Evolutionary conservation across 1,140 invertebrate genomes (phyloP).

Genomic region (Protaetia brevitarsis): DNA sequence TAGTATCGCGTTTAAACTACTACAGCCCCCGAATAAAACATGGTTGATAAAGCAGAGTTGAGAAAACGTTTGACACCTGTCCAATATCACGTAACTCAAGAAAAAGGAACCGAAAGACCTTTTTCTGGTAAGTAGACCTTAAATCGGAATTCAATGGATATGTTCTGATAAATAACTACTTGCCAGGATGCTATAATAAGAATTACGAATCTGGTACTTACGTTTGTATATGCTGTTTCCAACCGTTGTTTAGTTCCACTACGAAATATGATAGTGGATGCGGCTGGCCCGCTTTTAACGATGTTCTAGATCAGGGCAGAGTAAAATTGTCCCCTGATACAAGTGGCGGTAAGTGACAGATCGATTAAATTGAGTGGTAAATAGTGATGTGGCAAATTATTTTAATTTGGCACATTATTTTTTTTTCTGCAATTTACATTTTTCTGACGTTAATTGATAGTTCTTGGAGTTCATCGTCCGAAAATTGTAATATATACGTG

Average conservation of each 20-base stretch:
- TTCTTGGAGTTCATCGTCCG: no score
- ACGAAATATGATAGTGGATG: slow-evolving; percentile 94
- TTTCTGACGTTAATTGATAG: no score
- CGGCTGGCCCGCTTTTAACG: slow-evolving; percentile 97
- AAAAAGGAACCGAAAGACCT: slow-evolving; percentile 89
- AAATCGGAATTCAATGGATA: neutral
- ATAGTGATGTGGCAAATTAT: no score
- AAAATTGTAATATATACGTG: no score
- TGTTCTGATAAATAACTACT: neutral
- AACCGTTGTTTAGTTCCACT: slow-evolving; percentile 87
- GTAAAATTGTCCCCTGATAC: slow-evolving; percentile 85
- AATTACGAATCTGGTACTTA: slow-evolving; percentile 84
- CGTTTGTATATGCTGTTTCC: slow-evolving; percentile 87
- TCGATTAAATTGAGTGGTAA: neutral
- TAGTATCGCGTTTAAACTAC: neutral
- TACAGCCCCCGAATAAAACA: neutral
- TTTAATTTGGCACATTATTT: no score
- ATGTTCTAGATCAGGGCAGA: slow-evolving; percentile 85
- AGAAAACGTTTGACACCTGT: slow-evolving; percentile 83
- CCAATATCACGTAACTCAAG: slow-evolving; percentile 94
- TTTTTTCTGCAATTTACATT: no score
- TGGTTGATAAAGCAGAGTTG: slow-evolving; percentile 70
- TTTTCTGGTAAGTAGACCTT: slow-evolving; percentile 51
- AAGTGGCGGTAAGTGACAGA: slow-evolving; percentile 66
- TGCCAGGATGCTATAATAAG: slow-evolving; percentile 81